Percentiles rank a stretch among this genome's conserved stretches.
Evolutionary conservation across 2,888 invertebrate species (phyloP).

Genomic region (Hemaris fuciformis): DNA sequence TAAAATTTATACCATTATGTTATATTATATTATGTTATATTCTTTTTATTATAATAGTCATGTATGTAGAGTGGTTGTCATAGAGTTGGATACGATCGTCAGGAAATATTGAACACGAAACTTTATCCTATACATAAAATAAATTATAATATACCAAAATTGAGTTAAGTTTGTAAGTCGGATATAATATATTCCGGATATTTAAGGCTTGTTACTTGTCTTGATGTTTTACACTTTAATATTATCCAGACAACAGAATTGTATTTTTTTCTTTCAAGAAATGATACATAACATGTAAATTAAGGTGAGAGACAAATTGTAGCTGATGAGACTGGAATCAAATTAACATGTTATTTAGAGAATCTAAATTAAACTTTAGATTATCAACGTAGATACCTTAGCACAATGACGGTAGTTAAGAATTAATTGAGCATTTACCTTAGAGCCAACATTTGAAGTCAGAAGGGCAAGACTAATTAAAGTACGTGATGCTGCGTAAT

Average conservation of each 20-base stretch:
- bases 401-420: conserved; percentile 27
- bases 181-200: too few relatives aligned
- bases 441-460: conserved; percentile 27
- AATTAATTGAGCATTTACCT: conserved; percentile 34
- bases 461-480: conserved; percentile 25
- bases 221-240: too few relatives aligned
- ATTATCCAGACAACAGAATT: neutral
- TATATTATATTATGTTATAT: too few relatives aligned
- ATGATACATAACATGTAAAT: neutral
- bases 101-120: too few relatives aligned
- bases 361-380: conserved; percentile 11
- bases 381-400: conserved; percentile 27
- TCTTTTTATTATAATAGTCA: too few relatives aligned
- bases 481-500: conserved; percentile 19
- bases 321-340: neutral
- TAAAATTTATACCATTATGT: too few relatives aligned
- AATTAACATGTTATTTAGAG: neutral
- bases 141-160: too few relatives aligned
- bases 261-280: neutral
- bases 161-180: too few relatives aligned
- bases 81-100: too few relatives aligned
- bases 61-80: too few relatives aligned
- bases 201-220: too few relatives aligned
- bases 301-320: neutral
- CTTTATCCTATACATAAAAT: too few relatives aligned